Evolutionary conservation across 2,797 vertebrate genomes (phyloP).

Genomic region (Aeoliscus strigatus): DNA sequence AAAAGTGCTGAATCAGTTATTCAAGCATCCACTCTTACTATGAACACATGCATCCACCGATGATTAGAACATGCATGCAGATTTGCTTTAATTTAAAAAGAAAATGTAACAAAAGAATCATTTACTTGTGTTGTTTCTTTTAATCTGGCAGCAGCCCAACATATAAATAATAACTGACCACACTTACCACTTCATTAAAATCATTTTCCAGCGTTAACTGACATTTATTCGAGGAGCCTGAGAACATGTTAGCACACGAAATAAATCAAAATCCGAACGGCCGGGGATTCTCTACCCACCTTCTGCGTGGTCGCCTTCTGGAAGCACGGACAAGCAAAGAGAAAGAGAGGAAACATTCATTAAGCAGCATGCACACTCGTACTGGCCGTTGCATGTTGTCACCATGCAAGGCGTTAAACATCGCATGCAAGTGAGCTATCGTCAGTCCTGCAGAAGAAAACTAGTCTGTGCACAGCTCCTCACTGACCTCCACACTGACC

Average conservation of each 20-base stretch:
- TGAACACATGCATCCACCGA: no score
- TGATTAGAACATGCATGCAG: no score
- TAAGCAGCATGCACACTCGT: conserved; percentile 99
- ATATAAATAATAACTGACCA: not conserved
- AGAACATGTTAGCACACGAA: conserved; percentile 52
- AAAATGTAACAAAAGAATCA: no score
- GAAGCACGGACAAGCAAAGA: conserved; percentile 93
- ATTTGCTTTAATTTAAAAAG: no score
- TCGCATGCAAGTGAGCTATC: conserved; percentile 91
- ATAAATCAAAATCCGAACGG: conserved; percentile 52
- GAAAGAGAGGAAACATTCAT: conserved; percentile 99
- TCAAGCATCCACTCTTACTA: no score
- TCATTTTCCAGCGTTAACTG: conserved; percentile 4
- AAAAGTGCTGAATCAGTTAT: no score
- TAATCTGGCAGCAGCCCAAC: no score
- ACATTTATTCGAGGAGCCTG: conserved; percentile 23
- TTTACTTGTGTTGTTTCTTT: no score
- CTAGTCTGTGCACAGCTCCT: conserved; percentile 17
- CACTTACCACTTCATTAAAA: conserved; percentile 48
- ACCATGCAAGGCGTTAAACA: conserved; percentile 96
- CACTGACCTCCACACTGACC: no score
- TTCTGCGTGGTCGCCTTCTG: conserved; percentile 95
- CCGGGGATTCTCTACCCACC: conserved; percentile 87
- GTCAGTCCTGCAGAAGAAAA: conserved; percentile 66
- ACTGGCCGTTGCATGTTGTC: conserved; percentile 93